Percentiles rank a stretch among this genome's conserved stretches.
Evolutionary conservation across 2,888 invertebrate genomes (phyloP).

Genomic region (Leptura quadrifasciata): DNA sequence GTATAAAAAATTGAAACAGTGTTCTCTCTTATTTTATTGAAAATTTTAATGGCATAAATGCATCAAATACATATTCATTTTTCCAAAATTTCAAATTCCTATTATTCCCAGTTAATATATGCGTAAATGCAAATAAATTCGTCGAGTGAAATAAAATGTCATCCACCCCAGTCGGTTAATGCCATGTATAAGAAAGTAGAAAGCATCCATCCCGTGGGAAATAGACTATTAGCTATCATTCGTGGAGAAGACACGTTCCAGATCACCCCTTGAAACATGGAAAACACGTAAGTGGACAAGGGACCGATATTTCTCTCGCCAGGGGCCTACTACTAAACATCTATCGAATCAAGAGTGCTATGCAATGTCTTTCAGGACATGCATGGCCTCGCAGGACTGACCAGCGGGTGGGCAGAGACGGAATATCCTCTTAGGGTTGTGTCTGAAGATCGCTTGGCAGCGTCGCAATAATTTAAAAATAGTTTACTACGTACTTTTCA

Average conservation of each 20-base stretch:
- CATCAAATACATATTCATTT: no score
- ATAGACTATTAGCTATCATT: conserved; percentile 66
- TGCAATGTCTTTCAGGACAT: conserved; percentile 61
- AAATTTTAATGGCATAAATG: no score
- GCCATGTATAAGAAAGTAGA: conserved; percentile 29
- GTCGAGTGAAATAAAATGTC: conserved; percentile 31
- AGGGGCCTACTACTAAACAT: conserved; percentile 62
- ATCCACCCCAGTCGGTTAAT: conserved; percentile 18
- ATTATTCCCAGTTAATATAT: not conserved
- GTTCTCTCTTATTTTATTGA: no score
- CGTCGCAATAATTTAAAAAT: not conserved
- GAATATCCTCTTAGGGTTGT: conserved; percentile 14
- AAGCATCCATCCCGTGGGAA: conserved; percentile 63
- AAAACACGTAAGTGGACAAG: conserved; percentile 72
- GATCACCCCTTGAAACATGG: conserved; percentile 64
- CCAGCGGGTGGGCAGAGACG: conserved; percentile 38
- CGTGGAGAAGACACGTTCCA: conserved; percentile 64
- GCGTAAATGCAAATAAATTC: not conserved
- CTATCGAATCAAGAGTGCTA: conserved; percentile 64
- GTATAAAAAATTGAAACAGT: no score
- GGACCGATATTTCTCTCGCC: conserved; percentile 69
- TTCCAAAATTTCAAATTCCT: not conserved
- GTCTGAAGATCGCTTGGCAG: not conserved
- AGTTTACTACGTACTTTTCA: no score
- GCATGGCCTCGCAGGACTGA: conserved; percentile 54